Base-by-base conservation (phyloP, 2,113 vertebrate genomes). In the Camelus dromedarius region DNA sequence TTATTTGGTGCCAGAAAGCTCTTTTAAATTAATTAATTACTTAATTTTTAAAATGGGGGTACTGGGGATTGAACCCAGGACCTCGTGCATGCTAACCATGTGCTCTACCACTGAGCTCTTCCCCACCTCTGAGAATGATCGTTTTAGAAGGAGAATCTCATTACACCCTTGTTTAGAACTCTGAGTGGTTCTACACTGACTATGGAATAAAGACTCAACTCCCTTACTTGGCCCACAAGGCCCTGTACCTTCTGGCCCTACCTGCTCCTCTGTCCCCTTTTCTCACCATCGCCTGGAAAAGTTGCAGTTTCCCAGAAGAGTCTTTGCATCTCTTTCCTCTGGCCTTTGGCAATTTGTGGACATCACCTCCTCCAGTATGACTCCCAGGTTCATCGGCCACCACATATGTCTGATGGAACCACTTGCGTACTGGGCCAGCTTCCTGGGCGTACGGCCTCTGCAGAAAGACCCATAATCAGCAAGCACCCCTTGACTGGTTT, bases 371-470 rank as follows among this genome's bases (percentile, higher is more conserved):
- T 67, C 82, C 50, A 30, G 4, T 2, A 13, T 16, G 20, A 48
- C 13, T 35, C 67, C 76, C 14, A 64, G 56, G 10, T 14, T 79
- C 24, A 60, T 54, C 56, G 4, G 16, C 22, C 30, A 11, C 48
- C 30, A 62, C 13, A 12, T 19, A 7, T 1, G 32, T n/a, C 86
- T 35, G 64, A 70, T 6, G 64, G 24, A 76, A 52, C 52, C n/a
- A 3, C 38, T 38, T 38, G 22, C 22, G 32, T 28, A 2, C 20
- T 35, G 42, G 42, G 22, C 58, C 50, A 32, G 9, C 58, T 42
- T 84, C 26, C 5, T 1, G 8, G 28, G 5, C 5, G 0, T 19
- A 22, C 0, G 0, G 1, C 8, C 12, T 80, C 50, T 62, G 81
- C 42, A 85, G 80, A 82, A 83, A n/a, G 18, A 24, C 46, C 42